A percentile compares a stretch with the other conserved stretches of the same genome.
phyloP scores from a whole-genome alignment of 2,797 vertebrate genomes.

The Picus viridis region DNA sequence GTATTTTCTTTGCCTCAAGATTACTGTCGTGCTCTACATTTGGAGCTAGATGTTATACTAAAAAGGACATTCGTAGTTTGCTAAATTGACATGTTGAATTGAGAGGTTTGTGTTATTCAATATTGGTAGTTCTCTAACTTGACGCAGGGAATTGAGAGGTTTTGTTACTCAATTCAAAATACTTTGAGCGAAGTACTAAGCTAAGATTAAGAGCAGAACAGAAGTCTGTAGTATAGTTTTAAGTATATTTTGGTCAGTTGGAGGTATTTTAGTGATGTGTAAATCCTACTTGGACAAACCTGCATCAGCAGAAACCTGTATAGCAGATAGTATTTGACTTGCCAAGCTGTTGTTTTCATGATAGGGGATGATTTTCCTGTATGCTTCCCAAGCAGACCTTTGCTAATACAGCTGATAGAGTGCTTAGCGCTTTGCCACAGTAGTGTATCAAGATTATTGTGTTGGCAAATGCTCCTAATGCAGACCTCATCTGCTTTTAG shows the following conservation, averaged over 20 bases:
- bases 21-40: background rate
- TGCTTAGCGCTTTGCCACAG: conserved; percentile 5
- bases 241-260: background rate
- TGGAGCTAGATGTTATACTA: background rate
- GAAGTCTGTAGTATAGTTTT: background rate
- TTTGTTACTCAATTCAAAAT: background rate
- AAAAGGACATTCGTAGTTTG: background rate
- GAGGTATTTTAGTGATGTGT: background rate
- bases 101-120: background rate
- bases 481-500: conserved; percentile 28
- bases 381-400: background rate
- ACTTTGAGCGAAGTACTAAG: background rate
- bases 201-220: background rate
- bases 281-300: background rate
- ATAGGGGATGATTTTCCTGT: background rate
- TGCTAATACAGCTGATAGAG: conserved; percentile 14
- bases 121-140: background rate
- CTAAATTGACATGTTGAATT: background rate
- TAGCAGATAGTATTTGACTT: background rate
- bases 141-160: background rate
- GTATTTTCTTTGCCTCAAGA: background rate
- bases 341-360: conserved; percentile 22
- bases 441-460: background rate
- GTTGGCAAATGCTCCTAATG: conserved; percentile 23
- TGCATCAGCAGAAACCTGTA: background rate